Evolutionary conservation across 2,888 invertebrate genomes (phyloP).

Genomic region (Punctoribates punctum): DNA sequence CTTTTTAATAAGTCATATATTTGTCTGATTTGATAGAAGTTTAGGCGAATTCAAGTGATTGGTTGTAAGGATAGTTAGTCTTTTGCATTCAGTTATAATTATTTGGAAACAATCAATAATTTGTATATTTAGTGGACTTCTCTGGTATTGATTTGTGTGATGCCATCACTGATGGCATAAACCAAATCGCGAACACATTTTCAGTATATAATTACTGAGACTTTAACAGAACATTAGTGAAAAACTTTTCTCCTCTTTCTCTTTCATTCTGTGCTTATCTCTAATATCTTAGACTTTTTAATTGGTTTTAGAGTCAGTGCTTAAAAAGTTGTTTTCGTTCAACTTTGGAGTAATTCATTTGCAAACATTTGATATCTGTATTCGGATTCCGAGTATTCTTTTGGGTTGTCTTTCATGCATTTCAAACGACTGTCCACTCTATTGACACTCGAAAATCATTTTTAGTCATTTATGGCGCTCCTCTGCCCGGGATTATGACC

Average conservation of each 20-base stretch:
- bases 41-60: too few relatives aligned
- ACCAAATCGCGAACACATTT: slow-evolving; percentile 18
- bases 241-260: not conserved
- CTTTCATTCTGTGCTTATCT: not conserved
- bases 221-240: slow-evolving; percentile 19
- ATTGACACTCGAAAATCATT: not conserved
- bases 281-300: slow-evolving; percentile 6
- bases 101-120: not conserved
- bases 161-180: slow-evolving; percentile 13
- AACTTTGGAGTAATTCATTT: not conserved
- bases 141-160: too few relatives aligned
- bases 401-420: slow-evolving; percentile 1
- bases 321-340: not conserved
- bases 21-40: too few relatives aligned
- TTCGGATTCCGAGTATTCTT: not conserved
- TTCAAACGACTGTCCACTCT: slow-evolving; percentile 21
- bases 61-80: too few relatives aligned
- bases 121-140: not conserved
- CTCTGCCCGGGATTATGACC: not conserved
- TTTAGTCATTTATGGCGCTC: not conserved
- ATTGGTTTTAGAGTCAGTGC: slow-evolving; percentile 11
- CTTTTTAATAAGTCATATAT: too few relatives aligned
- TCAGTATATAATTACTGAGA: slow-evolving; percentile 17
- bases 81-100: not conserved
- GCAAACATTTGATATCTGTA: slow-evolving; percentile 3